Evolutionary conservation across 2,888 invertebrate species (phyloP), one percentile per base, ranked within the genome.

Genomic region (Galeopsomyia nigrocyanea): DNA sequence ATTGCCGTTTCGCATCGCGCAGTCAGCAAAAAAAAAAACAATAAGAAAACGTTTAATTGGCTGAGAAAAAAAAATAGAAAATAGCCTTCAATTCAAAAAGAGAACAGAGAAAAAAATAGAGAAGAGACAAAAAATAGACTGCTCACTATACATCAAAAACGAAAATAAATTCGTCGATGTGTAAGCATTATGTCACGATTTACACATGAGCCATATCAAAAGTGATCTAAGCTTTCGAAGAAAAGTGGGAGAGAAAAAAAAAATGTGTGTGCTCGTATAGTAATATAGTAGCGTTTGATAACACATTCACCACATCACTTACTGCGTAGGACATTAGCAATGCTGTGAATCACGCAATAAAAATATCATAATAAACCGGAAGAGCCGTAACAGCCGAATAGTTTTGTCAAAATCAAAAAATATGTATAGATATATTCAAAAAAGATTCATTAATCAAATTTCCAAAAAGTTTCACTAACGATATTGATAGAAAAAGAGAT

Each of bases 381-480:
- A 69, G 68, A 74, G 71, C 74, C 74, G 13, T 74, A 74, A 74
- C 71, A 71, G 74, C 74, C 74, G 71, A 74, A 39, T 39, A n/a
- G 17, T 19, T 26, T 16, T 62, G 64, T 69, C 50, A 73, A 66
- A 57, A 69, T 73, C 46, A 64, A 68, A 58, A 31, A n/a, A n/a
- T n/a, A n/a, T n/a, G n/a, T n/a, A 55, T 68, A 46, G 2, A 39
- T 13, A 39, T 60, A 73, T 68, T 56, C 6, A 57, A 61, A 46
- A 68, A 56, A 61, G 17, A 39, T 70, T 73, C 14, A 31, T 49
- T 22, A 26, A 14, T 61, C 51, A 67, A 7, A 50, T 17, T 55
- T 58, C 53, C 31, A 2, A 26, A 49, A 6, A 22, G 47, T 63
- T 51, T 31, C 57, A 56, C 31, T 58, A 72, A 67, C 57, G 19